These are phyloP conservation scores for Nothocercus nigrocapillus DNA, from an alignment of 2,113 vertebrate species.

Conservation along the genomic window DNA sequence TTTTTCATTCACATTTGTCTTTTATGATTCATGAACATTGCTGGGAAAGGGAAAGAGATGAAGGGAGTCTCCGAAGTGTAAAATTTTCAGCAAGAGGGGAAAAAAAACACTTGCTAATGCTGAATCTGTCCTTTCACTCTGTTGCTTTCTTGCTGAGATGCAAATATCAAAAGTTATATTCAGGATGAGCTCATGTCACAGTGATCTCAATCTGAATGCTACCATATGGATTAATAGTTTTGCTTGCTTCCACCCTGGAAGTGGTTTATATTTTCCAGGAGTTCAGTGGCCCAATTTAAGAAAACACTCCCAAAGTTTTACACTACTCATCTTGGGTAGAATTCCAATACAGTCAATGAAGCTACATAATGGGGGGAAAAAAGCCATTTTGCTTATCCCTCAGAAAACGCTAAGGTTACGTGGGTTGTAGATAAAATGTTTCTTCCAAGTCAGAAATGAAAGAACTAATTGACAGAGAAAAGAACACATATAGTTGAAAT, in stretches of 20 bases:
- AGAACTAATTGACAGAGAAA: not conserved
- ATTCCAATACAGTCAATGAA: not conserved
- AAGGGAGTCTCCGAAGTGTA: not conserved
- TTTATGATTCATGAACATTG: not conserved
- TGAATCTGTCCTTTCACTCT: not conserved
- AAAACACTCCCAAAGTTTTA: not conserved
- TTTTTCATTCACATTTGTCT: not conserved
- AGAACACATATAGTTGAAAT: not conserved
- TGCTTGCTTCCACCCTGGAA: not conserved
- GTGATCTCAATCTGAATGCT: conserved; percentile 44
- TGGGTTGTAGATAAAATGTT: not conserved
- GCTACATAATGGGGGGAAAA: not conserved
- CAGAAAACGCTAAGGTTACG: not conserved
- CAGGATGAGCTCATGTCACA: conserved; percentile 55
- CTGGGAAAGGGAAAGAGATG: not conserved
- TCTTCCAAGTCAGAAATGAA: not conserved
- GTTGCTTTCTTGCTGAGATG: conserved; percentile 26
- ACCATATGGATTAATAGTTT: conserved; percentile 45
- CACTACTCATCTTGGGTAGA: not conserved
- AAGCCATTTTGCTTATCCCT: not conserved
- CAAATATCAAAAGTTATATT: not conserved
- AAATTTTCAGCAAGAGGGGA: not conserved
- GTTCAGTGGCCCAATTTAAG: not conserved
- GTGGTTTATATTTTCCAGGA: conserved; percentile 44
- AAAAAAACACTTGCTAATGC: not conserved